A percentile compares a stretch with the other conserved stretches of the same genome.
Conservation (phyloP, 1,140 invertebrate species). For the Vanessa atalanta region DNA sequence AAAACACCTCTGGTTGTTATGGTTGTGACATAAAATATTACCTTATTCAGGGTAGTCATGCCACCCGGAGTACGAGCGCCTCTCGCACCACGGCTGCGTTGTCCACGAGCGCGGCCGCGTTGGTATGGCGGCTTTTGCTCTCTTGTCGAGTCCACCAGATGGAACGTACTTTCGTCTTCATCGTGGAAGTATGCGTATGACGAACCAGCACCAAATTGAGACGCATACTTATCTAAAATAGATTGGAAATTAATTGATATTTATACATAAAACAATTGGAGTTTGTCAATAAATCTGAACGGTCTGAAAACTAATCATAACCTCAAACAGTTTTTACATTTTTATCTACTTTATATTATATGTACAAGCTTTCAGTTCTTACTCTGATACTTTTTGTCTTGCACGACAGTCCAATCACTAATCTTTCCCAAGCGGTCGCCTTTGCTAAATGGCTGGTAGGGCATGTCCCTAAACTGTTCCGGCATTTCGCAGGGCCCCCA, state of each 20-base stretch:
- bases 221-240: conserved; percentile 93
- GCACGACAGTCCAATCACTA: conserved; percentile 98
- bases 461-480: conserved; percentile 98
- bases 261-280: neutral
- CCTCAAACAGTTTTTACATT: conserved; percentile 40
- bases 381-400: conserved; percentile 97
- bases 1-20: neutral
- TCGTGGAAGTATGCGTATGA: conserved; percentile 99
- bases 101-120: conserved; percentile 90
- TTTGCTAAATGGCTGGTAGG: conserved; percentile 99
- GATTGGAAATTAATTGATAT: neutral
- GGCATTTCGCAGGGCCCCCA: conserved; percentile 98
- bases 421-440: conserved; percentile 98
- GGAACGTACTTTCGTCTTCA: conserved; percentile 99
- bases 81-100: conserved; percentile 90
- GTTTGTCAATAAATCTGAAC: neutral
- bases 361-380: conserved; percentile 73
- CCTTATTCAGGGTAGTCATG: conserved; percentile 84
- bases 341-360: neutral
- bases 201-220: conserved; percentile 95
- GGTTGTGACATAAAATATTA: conserved; percentile 23
- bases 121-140: conserved; percentile 95
- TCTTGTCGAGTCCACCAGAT: conserved; percentile 96
- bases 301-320: conserved; percentile 37
- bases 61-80: conserved; percentile 87